phyloP scores from a whole-genome alignment of 2,888 invertebrate genomes.

The Escarpia spicata region DNA sequence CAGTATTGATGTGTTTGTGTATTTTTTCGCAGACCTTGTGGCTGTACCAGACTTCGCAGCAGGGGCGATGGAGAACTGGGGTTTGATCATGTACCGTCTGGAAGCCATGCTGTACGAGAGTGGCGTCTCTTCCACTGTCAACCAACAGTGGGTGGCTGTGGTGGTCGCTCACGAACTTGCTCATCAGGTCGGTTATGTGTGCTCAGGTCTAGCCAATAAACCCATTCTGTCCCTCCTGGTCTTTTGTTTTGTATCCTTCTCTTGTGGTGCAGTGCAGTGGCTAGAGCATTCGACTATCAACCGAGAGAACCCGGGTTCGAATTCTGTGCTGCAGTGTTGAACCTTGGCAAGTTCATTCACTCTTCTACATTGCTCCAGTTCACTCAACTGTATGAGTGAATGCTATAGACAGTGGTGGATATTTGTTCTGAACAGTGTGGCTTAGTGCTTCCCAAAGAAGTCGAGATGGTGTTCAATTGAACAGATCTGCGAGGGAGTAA shows the following conservation, averaged over 20 bases:
- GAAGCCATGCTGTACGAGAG: slow-evolving; percentile 59
- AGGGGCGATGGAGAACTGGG: slow-evolving; percentile 67
- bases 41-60: slow-evolving; percentile 64
- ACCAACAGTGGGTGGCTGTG: slow-evolving; percentile 56
- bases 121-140: slow-evolving; percentile 47
- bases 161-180: slow-evolving; percentile 64
- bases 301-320: no score
- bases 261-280: no score
- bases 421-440: no score
- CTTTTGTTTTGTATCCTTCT: neutral
- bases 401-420: no score
- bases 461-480: no score
- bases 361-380: no score
- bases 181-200: slow-evolving; percentile 59
- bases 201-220: neutral
- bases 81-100: slow-evolving; percentile 62
- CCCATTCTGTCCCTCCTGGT: neutral
- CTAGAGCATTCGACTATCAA: no score
- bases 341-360: no score
- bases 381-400: no score
- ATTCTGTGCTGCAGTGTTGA: no score
- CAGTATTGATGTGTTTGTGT: neutral
- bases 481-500: no score
- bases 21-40: slow-evolving; percentile 55
- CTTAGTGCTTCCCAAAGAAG: no score